Evolutionary conservation across 64 coral and sea anemone genomes (phyloP).

Genomic region (Platygyra sinensis): DNA sequence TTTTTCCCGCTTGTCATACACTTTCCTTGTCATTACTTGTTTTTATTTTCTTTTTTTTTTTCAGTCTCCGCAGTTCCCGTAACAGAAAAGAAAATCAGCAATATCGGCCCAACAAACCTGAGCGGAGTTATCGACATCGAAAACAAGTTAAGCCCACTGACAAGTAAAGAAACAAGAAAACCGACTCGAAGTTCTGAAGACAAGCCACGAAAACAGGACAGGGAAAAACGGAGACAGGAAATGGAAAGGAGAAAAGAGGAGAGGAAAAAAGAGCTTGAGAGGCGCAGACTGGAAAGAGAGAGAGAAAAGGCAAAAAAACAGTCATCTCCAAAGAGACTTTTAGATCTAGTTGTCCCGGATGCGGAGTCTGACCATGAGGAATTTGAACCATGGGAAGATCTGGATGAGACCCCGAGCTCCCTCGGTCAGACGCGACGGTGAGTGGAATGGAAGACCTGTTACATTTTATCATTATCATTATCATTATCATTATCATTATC

Average conservation of each 20-base stretch:
- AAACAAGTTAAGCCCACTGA: slow-evolving; percentile 2
- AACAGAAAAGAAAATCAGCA: slow-evolving; percentile 35
- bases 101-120: slow-evolving; percentile 17
- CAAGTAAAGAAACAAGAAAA: neutral
- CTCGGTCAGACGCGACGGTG: slow-evolving; percentile 34
- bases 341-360: neutral
- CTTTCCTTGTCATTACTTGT: neutral
- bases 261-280: slow-evolving; percentile 77
- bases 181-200: neutral
- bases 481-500: no score
- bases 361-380: slow-evolving; percentile 26
- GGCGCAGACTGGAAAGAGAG: slow-evolving; percentile 59
- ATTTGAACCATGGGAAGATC: slow-evolving; percentile 50
- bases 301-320: slow-evolving; percentile 38
- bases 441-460: neutral
- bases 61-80: slow-evolving; percentile 5
- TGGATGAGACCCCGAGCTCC: slow-evolving; percentile 10
- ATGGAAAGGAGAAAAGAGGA: slow-evolving; percentile 78
- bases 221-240: slow-evolving; percentile 59
- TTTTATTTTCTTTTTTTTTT: neutral
- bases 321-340: slow-evolving; percentile 31
- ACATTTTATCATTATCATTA: neutral
- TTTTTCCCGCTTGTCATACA: neutral
- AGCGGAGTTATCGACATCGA: slow-evolving; percentile 31
- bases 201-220: slow-evolving; percentile 31